A percentile compares a stretch with the other conserved stretches of the same genome.
These are phyloP conservation scores for Amazona finschi DNA, from an alignment of 2,797 vertebrate genomes.

Conservation along the genomic window DNA sequence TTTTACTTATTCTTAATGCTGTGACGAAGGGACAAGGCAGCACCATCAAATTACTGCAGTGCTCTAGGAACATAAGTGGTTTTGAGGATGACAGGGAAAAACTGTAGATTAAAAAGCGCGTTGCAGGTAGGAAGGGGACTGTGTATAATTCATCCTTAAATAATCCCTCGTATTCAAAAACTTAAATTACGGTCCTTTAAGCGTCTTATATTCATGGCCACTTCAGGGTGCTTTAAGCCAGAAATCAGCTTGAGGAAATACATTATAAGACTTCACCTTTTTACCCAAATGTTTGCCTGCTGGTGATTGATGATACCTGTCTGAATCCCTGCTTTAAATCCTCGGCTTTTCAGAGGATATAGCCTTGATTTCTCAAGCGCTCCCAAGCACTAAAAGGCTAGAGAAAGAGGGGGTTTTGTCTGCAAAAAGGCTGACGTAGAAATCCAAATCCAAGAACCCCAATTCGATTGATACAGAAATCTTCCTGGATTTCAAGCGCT, in stretches of 20 bases:
- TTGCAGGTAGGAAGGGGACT: not conserved
- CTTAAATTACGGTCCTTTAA: not conserved
- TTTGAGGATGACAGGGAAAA: not conserved
- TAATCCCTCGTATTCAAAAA: not conserved
- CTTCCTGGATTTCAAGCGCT: not conserved
- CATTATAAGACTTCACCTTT: not conserved
- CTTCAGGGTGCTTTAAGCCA: not conserved
- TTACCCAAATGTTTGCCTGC: constrained; percentile 27
- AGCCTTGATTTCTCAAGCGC: not conserved
- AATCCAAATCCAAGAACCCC: not conserved
- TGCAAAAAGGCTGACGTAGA: not conserved
- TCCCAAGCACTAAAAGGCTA: not conserved
- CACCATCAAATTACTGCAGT: not conserved
- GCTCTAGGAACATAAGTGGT: not conserved
- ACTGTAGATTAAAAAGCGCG: not conserved
- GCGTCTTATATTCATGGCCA: not conserved
- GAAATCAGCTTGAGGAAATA: not conserved
- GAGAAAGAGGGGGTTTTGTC: not conserved
- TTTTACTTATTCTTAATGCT: not conserved
- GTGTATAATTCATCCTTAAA: constrained; percentile 28
- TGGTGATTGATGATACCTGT: not conserved
- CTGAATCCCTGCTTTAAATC: not conserved
- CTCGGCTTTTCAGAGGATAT: not conserved
- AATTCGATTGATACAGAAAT: not conserved
- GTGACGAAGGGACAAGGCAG: not conserved